A percentile compares a stretch with the other conserved stretches of the same genome.
Conservation (phyloP, 2,797 vertebrate genomes). For the Luscinia megarhynchos region DNA sequence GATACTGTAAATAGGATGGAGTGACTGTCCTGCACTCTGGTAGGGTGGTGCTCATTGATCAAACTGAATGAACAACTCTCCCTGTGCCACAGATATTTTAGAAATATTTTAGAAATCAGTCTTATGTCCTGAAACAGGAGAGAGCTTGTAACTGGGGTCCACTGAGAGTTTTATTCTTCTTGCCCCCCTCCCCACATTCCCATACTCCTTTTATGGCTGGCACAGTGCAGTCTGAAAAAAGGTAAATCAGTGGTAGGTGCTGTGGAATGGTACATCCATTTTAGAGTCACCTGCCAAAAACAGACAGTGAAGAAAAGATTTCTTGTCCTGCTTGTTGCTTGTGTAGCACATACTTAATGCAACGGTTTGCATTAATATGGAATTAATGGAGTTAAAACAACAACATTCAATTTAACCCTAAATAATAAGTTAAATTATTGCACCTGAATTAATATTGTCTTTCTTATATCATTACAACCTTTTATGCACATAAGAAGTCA, state of each 20-base stretch:
- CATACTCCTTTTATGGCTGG: fast-evolving
- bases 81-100: not conserved
- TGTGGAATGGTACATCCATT: not conserved
- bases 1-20: not conserved
- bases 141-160: not conserved
- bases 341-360: not conserved
- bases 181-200: fast-evolving
- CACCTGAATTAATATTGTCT: not conserved
- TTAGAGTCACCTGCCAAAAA: not conserved
- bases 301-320: not conserved
- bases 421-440: not conserved
- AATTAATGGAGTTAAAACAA: not conserved
- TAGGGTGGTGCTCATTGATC: fast-evolving
- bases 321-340: not conserved
- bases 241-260: not conserved
- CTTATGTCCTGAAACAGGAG: not conserved
- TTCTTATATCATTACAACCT: not conserved
- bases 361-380: not conserved
- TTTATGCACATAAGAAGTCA: not conserved
- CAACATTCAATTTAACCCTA: not conserved
- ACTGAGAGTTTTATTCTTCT: not conserved
- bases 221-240: not conserved
- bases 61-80: not conserved
- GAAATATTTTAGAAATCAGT: not conserved
- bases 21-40: not conserved